These are phyloP conservation scores for Acrobeloides nanus DNA, from an alignment of 2,888 invertebrate genomes.

Conservation along the genomic window DNA sequence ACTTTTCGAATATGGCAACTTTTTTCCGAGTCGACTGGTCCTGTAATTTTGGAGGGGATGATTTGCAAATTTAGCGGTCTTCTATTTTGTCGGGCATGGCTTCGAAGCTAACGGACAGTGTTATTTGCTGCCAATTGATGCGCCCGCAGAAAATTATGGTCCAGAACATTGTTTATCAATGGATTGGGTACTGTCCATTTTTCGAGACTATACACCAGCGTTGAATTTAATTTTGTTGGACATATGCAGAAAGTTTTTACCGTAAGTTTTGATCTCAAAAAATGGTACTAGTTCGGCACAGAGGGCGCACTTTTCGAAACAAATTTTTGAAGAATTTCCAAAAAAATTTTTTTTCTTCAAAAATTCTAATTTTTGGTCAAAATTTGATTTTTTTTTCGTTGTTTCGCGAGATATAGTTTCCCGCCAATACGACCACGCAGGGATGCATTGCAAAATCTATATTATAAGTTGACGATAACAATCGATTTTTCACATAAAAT, in stretches of 20 bases:
- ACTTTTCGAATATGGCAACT: background rate
- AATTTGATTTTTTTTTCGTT: conserved; percentile 29
- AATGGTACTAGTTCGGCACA: background rate
- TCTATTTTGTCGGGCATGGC: conserved; percentile 58
- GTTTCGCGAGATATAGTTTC: no score
- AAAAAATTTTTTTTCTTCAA: background rate
- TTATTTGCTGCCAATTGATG: conserved; percentile 57
- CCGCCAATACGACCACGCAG: no score
- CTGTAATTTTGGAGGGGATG: background rate
- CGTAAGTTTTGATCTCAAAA: conserved; percentile 25
- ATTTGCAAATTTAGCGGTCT: conserved; percentile 40
- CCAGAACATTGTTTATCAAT: conserved; percentile 53
- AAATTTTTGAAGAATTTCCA: background rate
- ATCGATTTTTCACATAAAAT: no score
- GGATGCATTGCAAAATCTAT: no score
- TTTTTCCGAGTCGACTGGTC: background rate
- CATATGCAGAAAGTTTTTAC: conserved; percentile 54
- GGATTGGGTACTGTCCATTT: conserved; percentile 52
- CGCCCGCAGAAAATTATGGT: conserved; percentile 42
- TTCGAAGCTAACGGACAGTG: conserved; percentile 56
- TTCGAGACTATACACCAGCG: conserved; percentile 53
- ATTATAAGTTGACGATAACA: no score
- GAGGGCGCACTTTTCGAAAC: background rate
- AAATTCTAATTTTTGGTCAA: conserved; percentile 14
- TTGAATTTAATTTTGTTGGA: conserved; percentile 56